Conservation (phyloP, 2,888 invertebrate species). For the Phengaris alcon region DNA sequence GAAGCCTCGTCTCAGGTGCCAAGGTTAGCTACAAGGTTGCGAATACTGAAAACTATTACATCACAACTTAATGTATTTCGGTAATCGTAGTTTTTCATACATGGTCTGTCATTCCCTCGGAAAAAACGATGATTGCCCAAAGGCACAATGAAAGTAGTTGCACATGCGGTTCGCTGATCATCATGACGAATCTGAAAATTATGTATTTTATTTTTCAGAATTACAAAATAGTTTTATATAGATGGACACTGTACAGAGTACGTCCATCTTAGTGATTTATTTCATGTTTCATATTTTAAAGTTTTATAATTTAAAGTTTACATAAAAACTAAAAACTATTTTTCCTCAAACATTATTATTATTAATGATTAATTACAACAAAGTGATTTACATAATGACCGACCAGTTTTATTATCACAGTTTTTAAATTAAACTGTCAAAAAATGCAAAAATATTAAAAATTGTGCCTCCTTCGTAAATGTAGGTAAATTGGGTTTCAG, state of each 20-base stretch:
- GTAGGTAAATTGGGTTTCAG: conserved; percentile 22
- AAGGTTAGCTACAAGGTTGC: too few relatives aligned
- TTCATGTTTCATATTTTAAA: conserved; percentile 13
- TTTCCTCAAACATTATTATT: conserved; percentile 4
- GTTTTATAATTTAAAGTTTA: too few relatives aligned
- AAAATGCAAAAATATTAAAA: conserved; percentile 3
- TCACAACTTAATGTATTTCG: too few relatives aligned
- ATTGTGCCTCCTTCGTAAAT: neutral
- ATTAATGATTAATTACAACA: conserved; percentile 7
- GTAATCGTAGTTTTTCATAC: too few relatives aligned
- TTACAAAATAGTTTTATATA: neutral
- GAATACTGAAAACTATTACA: too few relatives aligned
- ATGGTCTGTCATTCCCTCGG: too few relatives aligned
- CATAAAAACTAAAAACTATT: conserved; percentile 1
- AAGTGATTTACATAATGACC: conserved; percentile 13
- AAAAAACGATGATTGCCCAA: too few relatives aligned
- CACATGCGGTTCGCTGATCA: neutral
- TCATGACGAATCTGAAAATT: neutral
- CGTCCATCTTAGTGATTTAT: conserved; percentile 3
- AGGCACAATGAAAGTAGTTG: too few relatives aligned
- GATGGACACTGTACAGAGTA: too few relatives aligned
- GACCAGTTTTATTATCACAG: neutral
- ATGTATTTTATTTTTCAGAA: conserved; percentile 8
- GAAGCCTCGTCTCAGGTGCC: too few relatives aligned
- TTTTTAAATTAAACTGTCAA: conserved; percentile 12